Percentiles rank a stretch among this genome's conserved stretches.
phyloP scores from a whole-genome alignment of 2,797 vertebrate genomes.

The Leptoclinus maculatus region DNA sequence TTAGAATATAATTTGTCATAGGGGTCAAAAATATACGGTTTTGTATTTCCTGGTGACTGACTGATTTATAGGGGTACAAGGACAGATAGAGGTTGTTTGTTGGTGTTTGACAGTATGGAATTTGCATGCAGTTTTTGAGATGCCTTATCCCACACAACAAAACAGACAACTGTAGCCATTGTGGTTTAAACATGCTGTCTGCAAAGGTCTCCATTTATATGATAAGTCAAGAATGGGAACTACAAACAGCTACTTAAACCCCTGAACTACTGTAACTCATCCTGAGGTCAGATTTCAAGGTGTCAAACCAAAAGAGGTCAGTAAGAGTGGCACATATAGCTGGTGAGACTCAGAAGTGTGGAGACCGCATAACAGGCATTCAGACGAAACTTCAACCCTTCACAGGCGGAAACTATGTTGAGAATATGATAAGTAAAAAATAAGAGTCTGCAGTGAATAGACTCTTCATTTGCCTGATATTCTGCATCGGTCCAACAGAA shows the following conservation, averaged over 20 bases:
- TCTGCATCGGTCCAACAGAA: neutral
- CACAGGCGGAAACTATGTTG: neutral
- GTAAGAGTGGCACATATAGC: neutral
- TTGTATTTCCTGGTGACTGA: conserved; percentile 1
- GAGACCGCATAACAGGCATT: neutral
- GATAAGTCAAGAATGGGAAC: neutral
- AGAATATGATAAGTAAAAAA: neutral
- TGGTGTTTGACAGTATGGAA: too few species aligned
- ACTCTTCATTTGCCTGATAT: neutral
- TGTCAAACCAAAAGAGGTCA: neutral
- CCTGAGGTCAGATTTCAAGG: neutral
- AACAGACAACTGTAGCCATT: neutral
- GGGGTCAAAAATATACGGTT: conserved; percentile 10
- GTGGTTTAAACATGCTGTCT: neutral
- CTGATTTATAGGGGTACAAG: neutral
- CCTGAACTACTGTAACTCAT: neutral
- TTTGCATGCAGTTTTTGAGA: neutral
- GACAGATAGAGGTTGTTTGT: neutral
- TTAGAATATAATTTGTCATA: conserved; percentile 21
- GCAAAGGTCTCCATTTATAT: neutral
- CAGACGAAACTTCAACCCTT: neutral
- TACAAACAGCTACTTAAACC: neutral
- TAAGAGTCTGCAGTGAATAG: neutral
- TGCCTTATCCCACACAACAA: too few species aligned
- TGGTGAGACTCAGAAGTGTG: neutral